These are phyloP conservation scores for Hystrix brachyura DNA, from an alignment of 2,113 vertebrate species.

Conservation along the genomic window DNA sequence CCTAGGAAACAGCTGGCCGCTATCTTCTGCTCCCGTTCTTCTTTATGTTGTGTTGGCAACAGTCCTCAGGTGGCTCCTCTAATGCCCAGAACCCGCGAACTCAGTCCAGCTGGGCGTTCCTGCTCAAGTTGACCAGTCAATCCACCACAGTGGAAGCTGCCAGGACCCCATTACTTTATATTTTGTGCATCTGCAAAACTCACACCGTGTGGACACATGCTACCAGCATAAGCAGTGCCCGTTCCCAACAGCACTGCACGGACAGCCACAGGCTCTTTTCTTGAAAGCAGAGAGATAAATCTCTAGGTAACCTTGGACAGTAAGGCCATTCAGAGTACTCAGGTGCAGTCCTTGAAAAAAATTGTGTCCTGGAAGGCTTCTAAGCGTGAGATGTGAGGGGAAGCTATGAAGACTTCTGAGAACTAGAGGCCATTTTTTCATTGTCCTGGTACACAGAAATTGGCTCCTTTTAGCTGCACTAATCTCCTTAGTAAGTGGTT, in stretches of 20 bases:
- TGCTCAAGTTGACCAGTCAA: no score
- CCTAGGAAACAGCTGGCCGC: no score
- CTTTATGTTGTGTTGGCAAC: no score
- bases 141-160: background rate
- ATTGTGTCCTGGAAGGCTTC: background rate
- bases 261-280: background rate
- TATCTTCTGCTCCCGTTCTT: no score
- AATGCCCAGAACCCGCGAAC: no score
- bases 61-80: no score
- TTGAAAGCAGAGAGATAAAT: background rate
- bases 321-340: no score
- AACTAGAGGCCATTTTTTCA: no score
- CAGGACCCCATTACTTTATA: background rate
- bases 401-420: background rate
- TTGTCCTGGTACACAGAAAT: background rate
- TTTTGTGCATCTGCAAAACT: background rate
- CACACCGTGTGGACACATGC: background rate
- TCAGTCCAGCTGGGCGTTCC: no score
- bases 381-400: no score
- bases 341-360: background rate
- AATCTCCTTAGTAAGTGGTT: background rate
- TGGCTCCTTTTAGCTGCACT: background rate
- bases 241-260: background rate
- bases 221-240: background rate
- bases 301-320: background rate